Evolutionary conservation across 2,888 invertebrate genomes (phyloP).

Genomic region (Thalpophila matura): DNA sequence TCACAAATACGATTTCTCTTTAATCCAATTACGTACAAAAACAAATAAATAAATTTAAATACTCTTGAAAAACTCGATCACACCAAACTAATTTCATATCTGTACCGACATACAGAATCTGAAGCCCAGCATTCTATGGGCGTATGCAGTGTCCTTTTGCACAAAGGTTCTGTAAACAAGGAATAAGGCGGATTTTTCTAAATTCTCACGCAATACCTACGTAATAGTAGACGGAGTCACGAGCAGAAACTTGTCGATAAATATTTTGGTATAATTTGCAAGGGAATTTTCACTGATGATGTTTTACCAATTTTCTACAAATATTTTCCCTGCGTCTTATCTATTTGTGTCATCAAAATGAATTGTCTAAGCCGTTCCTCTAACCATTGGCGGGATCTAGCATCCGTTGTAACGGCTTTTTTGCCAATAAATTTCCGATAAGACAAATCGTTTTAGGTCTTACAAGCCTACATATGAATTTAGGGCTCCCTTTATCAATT

Average conservation of each 20-base stretch:
- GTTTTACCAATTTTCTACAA: not conserved
- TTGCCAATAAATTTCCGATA: conserved; percentile 47
- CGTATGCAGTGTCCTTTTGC: no score
- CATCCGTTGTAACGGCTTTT: conserved; percentile 35
- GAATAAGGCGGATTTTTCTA: no score
- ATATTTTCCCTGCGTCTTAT: conserved; percentile 19
- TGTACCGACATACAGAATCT: no score
- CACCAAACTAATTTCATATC: no score
- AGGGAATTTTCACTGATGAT: not conserved
- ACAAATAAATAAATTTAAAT: no score
- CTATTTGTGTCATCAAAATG: conserved; percentile 28
- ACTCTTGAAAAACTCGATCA: no score
- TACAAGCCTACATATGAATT: conserved; percentile 62
- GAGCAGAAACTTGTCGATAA: not conserved
- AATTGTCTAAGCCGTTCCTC: conserved; percentile 14
- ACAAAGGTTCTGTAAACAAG: no score
- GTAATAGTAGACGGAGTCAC: no score
- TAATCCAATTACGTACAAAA: no score
- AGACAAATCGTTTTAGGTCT: conserved; percentile 64
- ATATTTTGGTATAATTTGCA: not conserved
- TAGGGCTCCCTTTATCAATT: conserved; percentile 65
- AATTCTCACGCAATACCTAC: no score
- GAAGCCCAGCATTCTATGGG: no score
- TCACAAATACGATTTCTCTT: no score
- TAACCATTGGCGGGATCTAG: conserved; percentile 10